phyloP scores from a whole-genome alignment of 2,113 vertebrate genomes.

The Brachypteracias leptosomus region DNA sequence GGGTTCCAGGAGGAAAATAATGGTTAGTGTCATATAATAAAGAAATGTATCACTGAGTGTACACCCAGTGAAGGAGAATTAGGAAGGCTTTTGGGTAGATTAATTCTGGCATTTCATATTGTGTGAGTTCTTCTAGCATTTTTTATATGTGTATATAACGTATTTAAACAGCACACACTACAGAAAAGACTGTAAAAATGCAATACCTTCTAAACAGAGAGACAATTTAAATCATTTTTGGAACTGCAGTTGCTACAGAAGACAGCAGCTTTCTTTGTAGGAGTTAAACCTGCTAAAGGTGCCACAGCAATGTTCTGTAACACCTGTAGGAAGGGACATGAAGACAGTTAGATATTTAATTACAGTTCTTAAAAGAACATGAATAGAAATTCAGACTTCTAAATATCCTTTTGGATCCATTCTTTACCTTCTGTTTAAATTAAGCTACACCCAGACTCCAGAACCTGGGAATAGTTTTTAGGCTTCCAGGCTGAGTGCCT shows the following conservation, averaged over 20 bases:
- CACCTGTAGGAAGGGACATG: not conserved
- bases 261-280: not conserved
- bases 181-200: not conserved
- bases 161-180: not conserved
- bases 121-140: not conserved
- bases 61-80: not conserved
- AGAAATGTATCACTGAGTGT: not conserved
- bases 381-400: not conserved
- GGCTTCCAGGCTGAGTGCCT: not conserved
- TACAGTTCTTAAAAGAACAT: not conserved
- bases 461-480: not conserved
- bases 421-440: not conserved
- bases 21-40: not conserved
- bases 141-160: not conserved
- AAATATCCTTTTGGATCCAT: not conserved
- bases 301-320: not conserved
- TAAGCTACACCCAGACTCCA: not conserved
- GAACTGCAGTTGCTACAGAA: not conserved
- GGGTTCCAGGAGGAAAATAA: not conserved
- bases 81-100: not conserved
- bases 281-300: not conserved
- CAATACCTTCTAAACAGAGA: not conserved
- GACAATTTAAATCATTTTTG: not conserved
- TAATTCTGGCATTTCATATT: not conserved
- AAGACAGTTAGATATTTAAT: not conserved